Base-by-base conservation (phyloP, 2,113 vertebrate species). In the Ammodytes dubius region DNA sequence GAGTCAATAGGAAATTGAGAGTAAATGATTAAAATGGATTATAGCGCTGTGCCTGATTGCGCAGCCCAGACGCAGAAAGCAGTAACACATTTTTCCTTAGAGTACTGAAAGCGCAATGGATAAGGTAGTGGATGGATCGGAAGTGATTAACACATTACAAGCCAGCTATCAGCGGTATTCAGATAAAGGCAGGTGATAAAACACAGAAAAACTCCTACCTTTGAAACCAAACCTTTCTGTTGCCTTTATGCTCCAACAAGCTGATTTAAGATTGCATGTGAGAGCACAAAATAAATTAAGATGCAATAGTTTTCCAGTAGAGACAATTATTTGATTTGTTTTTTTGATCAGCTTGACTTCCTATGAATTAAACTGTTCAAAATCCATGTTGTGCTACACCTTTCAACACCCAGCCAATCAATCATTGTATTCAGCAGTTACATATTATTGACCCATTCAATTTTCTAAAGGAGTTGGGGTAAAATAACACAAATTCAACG, bases 1-100 rank as follows among this genome's bases (percentile, higher is more conserved):
- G 57, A 39, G 46, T 50, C 63, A 68, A 45, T 64, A 68, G 85
- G 85, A 89, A 88, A 91, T 71, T 64, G 72, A 85, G 74, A 82
- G 71, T 77, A 76, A 84, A 86, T 88, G 68, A 89, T 88, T 91
- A 74, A 89, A 88, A 86, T 57, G 81, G 85, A 90, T 92, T 87
- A 86, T 15, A 72, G 74, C 71, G 17, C 27, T 77, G 69, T 6
- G 27, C 39, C 74, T 85, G 83, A 90, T 82, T 84, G 53, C 56
- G 14, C 47, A 45, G 74, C 57, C 49, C 49, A 52, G 8, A 57
- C 17, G 7, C 37, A n/a, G 47, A 72, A 60, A 77, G 77, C 54
- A 64, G 4, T 54, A 72, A 79, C 70, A 56, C 4, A 56, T 6
- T 70, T 80, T 77, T 83, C 65, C 87, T 76, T 17, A 1, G 56